A percentile compares a stretch with the other conserved stretches of the same genome.
phyloP scores from a whole-genome alignment of 2,797 vertebrate genomes.

The Clangula hyemalis region DNA sequence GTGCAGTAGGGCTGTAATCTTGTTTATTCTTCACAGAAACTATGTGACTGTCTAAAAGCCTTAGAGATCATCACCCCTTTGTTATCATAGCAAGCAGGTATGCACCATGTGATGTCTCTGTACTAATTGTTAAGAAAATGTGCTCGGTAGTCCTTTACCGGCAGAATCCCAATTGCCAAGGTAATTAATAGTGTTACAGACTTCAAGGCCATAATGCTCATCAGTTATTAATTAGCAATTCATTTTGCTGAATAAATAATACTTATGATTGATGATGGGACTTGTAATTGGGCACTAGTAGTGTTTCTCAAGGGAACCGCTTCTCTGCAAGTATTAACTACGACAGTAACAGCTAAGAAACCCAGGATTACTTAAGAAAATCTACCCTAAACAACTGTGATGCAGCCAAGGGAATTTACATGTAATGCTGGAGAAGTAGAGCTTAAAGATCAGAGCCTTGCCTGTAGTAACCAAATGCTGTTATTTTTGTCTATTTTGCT shows the following conservation, averaged over 20 bases:
- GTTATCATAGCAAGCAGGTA: constrained; percentile 82
- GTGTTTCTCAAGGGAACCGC: constrained; percentile 87
- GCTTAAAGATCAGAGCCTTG: background rate
- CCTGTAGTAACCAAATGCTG: background rate
- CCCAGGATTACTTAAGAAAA: constrained; percentile 72
- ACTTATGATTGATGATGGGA: constrained; percentile 99
- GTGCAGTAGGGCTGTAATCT: background rate
- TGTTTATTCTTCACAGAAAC: constrained; percentile 58
- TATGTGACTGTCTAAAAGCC: constrained; percentile 72
- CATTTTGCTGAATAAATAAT: constrained; percentile 99
- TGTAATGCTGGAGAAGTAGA: constrained; percentile 31
- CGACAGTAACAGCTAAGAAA: constrained; percentile 83
- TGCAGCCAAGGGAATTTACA: constrained; percentile 61
- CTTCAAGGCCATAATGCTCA: constrained; percentile 99
- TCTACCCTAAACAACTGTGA: constrained; percentile 73
- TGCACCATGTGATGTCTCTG: constrained; percentile 79
- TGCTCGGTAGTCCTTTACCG: constrained; percentile 84
- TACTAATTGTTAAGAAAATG: constrained; percentile 86
- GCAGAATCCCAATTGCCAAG: constrained; percentile 89
- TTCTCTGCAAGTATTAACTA: constrained; percentile 88
- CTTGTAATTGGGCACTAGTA: constrained; percentile 97
- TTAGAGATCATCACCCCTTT: constrained; percentile 62
- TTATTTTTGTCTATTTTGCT: constrained; percentile 25
- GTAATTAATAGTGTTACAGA: constrained; percentile 97
- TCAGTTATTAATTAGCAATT: constrained; percentile 99